phyloP scores from a whole-genome alignment of 2,797 vertebrate species.

The Hydrophis major region DNA sequence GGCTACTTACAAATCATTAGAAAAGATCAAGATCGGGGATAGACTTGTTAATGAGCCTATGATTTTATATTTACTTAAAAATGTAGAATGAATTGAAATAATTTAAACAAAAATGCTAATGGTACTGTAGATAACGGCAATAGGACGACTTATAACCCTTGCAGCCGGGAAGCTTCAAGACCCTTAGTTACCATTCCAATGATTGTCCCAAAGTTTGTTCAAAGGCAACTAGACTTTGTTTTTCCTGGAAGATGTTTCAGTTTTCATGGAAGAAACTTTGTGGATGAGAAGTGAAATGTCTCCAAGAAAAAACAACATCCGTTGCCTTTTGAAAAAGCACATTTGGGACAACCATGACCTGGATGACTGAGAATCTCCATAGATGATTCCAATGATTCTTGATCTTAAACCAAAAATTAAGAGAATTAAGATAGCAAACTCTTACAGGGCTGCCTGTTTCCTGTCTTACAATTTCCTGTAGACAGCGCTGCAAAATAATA shows the following conservation, averaged over 20 bases:
- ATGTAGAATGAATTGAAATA: background rate
- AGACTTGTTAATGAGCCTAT: background rate
- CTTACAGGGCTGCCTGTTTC: background rate
- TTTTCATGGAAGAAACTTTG: background rate
- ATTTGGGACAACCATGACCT: background rate
- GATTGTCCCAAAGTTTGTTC: background rate
- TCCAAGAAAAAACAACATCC: background rate
- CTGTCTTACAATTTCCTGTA: background rate
- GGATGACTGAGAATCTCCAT: background rate
- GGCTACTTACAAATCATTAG: background rate
- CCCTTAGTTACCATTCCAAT: background rate
- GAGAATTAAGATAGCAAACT: background rate
- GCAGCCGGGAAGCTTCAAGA: background rate
- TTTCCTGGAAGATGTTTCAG: background rate
- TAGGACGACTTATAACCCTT: background rate
- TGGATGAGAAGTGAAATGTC: background rate
- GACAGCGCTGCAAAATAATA: background rate
- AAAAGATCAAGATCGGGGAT: background rate
- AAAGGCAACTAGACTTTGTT: background rate
- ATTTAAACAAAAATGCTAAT: background rate
- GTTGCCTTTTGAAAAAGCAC: background rate
- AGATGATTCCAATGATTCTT: background rate
- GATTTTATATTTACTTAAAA: background rate
- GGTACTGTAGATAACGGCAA: background rate
- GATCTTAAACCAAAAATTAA: background rate